A percentile compares a stretch with the other conserved stretches of the same genome.
phyloP scores from a whole-genome alignment of 2,797 vertebrate species.

The Euphonia xanthogaster region DNA sequence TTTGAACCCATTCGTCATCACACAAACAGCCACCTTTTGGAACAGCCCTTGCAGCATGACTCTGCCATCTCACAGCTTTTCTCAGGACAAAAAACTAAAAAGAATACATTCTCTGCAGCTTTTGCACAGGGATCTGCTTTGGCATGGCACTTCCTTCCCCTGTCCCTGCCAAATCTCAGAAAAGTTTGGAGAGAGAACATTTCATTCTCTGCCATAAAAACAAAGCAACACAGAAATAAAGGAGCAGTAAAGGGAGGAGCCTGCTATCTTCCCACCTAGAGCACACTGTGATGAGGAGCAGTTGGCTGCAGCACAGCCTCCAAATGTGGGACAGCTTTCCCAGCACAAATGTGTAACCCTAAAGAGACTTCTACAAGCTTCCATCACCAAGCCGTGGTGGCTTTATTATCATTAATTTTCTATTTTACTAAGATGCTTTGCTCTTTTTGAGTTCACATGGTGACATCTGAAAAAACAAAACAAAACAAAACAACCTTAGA shows the following conservation, averaged over 20 bases:
- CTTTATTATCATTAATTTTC: neutral
- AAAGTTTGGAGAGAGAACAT: constrained; percentile 11
- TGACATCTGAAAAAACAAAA: neutral
- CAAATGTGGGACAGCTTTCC: neutral
- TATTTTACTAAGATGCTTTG: neutral
- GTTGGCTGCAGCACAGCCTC: neutral
- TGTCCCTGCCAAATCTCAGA: neutral
- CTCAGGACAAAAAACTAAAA: neutral
- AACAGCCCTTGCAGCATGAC: neutral
- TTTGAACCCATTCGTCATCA: neutral
- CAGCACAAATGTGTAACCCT: neutral
- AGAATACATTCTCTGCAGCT: neutral
- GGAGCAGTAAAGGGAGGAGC: neutral
- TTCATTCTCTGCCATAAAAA: constrained; percentile 19
- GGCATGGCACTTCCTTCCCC: neutral
- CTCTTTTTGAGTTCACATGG: neutral
- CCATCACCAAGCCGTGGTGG: rapidly evolving
- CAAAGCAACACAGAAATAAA: constrained; percentile 22
- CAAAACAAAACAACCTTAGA: neutral
- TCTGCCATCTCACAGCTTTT: neutral
- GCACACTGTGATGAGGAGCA: neutral
- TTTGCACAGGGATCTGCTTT: constrained; percentile 26
- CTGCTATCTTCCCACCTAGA: neutral
- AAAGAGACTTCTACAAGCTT: neutral
- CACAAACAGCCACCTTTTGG: neutral